Evolutionary conservation across 2,888 invertebrate genomes (phyloP), one percentile per base, ranked within the genome.

Genomic region (Leptodirus hochenwartii): DNA sequence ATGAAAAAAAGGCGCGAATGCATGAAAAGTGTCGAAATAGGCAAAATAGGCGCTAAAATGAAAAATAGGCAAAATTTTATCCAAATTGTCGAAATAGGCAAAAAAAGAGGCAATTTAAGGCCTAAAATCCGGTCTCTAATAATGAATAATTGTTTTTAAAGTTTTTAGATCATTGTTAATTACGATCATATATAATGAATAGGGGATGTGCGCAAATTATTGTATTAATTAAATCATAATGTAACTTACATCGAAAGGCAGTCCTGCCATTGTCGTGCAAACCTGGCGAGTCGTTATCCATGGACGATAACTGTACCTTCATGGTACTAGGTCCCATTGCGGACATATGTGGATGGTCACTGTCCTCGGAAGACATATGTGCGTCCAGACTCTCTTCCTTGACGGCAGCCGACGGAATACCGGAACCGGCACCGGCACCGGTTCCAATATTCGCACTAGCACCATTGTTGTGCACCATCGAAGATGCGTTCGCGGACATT

Each of bases 211-310:
- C n/a, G n/a, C n/a, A n/a, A n/a, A n/a, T 25, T 30, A 22, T 15
- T 16, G 29, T 25, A 16, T 23, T 30, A 27, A 32, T 35, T 24
- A 35, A 37, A 37, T n/a, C n/a, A n/a, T n/a, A n/a, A n/a, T n/a
- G n/a, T n/a, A n/a, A 65, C 66, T 66, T 59, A 66, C 66, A 63
- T 54, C 65, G 56, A 50, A 65, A 65, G 50, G 63, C 64, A n/a
- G n/a, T n/a, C 50, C 65, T 47, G 39, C 43, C 48, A 33, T 58
- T 57, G 23, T 58, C 57, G 34, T 56, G 56, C 23, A 53, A 49
- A 31, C 47, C 49, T 6, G 50, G 50, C 20, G 52, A 49, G 35
- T 55, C 51, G 35, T 48, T 48, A 39, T 50, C 50, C 25, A 49
- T 48, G 9, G 46, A 40, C 25, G 48, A 48, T 47, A 51, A 50